A percentile compares a stretch with the other conserved stretches of the same genome.
Conservation (phyloP, 2,113 vertebrate genomes). For the Tachuris rubrigastra region DNA sequence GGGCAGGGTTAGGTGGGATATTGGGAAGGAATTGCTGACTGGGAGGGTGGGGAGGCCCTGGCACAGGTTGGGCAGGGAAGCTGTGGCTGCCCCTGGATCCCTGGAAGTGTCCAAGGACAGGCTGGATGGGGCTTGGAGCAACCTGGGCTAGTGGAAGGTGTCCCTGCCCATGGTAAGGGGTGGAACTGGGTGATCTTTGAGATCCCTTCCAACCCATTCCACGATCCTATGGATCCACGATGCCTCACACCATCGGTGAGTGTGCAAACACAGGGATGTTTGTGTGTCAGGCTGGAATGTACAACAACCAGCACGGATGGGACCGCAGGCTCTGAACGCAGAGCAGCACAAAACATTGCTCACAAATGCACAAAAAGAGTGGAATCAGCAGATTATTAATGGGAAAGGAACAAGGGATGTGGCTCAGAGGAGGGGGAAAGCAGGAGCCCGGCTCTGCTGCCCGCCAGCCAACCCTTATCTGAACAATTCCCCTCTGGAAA, state of each 20-base stretch:
- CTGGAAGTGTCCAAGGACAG: background rate
- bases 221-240: background rate
- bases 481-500: background rate
- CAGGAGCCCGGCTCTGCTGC: background rate
- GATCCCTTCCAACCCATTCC: background rate
- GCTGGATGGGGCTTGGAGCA: too few species aligned
- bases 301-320: background rate
- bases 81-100: background rate
- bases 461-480: background rate
- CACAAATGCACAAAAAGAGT: background rate
- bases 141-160: background rate
- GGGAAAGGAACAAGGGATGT: background rate
- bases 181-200: fast-evolving
- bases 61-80: background rate
- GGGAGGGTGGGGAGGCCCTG: fast-evolving
- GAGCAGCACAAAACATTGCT: background rate
- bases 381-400: background rate
- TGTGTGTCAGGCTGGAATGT: background rate
- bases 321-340: fast-evolving
- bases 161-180: background rate
- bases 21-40: background rate
- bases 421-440: background rate
- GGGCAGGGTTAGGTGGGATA: background rate
- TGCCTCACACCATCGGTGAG: background rate
- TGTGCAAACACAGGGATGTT: fast-evolving